Base-by-base conservation (phyloP, 2,888 invertebrate species). In the Heteromurus nitidus region DNA sequence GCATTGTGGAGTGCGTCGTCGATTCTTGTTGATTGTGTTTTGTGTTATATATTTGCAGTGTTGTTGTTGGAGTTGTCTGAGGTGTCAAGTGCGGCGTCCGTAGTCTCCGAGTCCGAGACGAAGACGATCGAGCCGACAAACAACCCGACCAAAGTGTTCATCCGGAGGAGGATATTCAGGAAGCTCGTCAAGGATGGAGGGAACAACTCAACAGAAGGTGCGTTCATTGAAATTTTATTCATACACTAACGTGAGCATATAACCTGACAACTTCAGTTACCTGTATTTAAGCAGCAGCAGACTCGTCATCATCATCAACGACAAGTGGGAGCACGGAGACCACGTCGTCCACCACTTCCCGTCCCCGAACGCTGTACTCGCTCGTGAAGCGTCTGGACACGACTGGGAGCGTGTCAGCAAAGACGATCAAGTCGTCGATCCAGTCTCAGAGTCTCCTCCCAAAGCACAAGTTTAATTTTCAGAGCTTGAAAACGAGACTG, bases 71-170 rank as follows among this genome's bases (percentile, higher is more conserved):
- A n/a, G n/a, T n/a, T n/a, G n/a, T n/a, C n/a, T 18, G 20, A 2
- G 9, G 20, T 20, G 20, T 11, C 18, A 47, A n/a, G 47, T 9
- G 50, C 9, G 3, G 50, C 16, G 3, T 50, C 18, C 20, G 30
- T 68, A 11, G 47, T 68, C 16, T 50, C 50, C 11, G 44, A 70
- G 26, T 70, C 70, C 9, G 70, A 70, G 28, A 44, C 50, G 7
- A 70, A 70, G 50, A 55, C 55, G 31, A 70, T 70, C 22, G 58
- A 70, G 31, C 70, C 70, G 20, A 70, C 70, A 22, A 55, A 70
- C 20, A 70, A 70, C 70, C 70, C 70, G 11, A 58, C 55, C 2
- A 70, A 70, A 70, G 70, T 70, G 36, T 70, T 70, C 28, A 18
- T 70, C 20, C 30, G 70, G 3, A 55, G 70, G 24, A 2, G 70